phyloP scores from a whole-genome alignment of 2,113 vertebrate genomes.

The Falco punctatus region DNA sequence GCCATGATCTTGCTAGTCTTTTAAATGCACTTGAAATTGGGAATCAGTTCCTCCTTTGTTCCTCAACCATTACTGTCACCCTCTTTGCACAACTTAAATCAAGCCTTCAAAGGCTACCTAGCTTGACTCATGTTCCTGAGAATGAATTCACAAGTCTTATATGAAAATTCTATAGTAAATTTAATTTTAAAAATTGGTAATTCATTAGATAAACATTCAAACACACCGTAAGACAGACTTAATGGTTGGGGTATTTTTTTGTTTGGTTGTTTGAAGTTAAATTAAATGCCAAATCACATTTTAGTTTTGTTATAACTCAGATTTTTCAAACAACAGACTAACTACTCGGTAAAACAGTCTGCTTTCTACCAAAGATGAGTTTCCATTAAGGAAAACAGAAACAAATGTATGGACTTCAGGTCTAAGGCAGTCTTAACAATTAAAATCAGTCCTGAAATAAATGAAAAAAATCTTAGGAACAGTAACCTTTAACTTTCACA shows the following conservation, averaged over 20 bases:
- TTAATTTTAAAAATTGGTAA: background rate
- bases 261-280: background rate
- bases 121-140: background rate
- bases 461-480: background rate
- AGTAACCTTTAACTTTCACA: background rate
- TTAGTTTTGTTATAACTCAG: background rate
- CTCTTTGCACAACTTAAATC: background rate
- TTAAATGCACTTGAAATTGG: background rate
- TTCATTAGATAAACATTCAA: background rate
- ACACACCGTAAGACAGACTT: background rate
- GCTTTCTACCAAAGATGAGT: background rate
- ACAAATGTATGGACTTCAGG: background rate
- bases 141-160: background rate
- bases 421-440: background rate
- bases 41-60: background rate
- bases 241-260: background rate
- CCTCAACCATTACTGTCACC: background rate
- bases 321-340: background rate
- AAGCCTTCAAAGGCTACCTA: background rate
- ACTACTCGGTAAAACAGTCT: background rate
- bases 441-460: background rate
- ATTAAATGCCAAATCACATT: background rate
- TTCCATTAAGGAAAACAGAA: background rate
- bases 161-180: background rate
- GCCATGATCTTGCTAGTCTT: background rate